Conservation (phyloP, 2,888 invertebrate species). For the Lymantria dispar region DNA sequence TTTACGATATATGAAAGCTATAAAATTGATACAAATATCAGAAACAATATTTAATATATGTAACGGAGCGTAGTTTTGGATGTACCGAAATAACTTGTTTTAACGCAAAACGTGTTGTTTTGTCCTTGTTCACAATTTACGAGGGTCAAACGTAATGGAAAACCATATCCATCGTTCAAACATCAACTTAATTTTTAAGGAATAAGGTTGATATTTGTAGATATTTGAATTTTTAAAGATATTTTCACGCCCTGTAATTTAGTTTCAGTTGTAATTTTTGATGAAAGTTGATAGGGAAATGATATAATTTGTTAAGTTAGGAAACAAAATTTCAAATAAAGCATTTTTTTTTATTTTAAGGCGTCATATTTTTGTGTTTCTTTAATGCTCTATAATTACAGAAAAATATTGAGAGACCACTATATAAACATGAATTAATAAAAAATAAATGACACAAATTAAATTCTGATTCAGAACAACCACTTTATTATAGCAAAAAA, state of each 20-base stretch:
- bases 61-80: slow-evolving; percentile 43
- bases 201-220: slow-evolving; percentile 13
- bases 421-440: too few relatives aligned
- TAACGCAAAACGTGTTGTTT: slow-evolving; percentile 44
- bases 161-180: slow-evolving; percentile 4
- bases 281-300: slow-evolving; percentile 21
- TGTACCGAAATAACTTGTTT: slow-evolving; percentile 41
- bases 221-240: slow-evolving; percentile 2
- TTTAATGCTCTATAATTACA: too few relatives aligned
- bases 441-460: too few relatives aligned
- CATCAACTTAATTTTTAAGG: slow-evolving; percentile 2
- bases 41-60: slow-evolving; percentile 20
- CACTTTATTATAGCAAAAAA: too few relatives aligned
- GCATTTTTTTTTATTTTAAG: not conserved
- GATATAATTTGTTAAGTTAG: slow-evolving; percentile 8
- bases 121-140: slow-evolving; percentile 46
- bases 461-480: too few relatives aligned
- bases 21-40: slow-evolving; percentile 24
- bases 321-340: not conserved
- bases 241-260: slow-evolving; percentile 21
- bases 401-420: too few relatives aligned
- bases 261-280: slow-evolving; percentile 22
- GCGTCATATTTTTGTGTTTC: too few relatives aligned
- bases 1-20: slow-evolving; percentile 1
- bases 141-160: slow-evolving; percentile 32